Evolutionary conservation across 1,140 invertebrate genomes (phyloP).

Genomic region (Drosophila kepulauana): DNA sequence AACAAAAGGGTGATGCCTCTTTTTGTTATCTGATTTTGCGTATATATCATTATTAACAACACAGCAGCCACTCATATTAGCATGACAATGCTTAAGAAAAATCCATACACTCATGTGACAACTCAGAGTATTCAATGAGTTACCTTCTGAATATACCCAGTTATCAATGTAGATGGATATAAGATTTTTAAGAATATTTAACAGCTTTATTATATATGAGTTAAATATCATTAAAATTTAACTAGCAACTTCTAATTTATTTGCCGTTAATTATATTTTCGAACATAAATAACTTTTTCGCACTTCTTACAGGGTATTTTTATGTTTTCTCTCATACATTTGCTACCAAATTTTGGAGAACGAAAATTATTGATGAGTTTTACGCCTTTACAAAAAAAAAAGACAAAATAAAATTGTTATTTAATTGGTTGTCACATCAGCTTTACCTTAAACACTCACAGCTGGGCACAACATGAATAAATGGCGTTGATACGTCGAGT

Average conservation of each 20-base stretch:
- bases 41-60: constrained; percentile 66
- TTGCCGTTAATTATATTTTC: background rate
- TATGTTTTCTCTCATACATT: constrained; percentile 4
- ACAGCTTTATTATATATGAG: too few species aligned
- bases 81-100: constrained; percentile 66
- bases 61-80: constrained; percentile 61
- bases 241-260: too few species aligned
- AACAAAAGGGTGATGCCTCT: constrained; percentile 54
- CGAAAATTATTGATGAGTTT: constrained; percentile 66
- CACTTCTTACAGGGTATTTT: background rate
- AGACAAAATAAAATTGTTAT: constrained; percentile 59
- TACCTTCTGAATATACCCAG: constrained; percentile 5
- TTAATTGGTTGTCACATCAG: constrained; percentile 79
- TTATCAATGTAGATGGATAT: background rate
- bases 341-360: constrained; percentile 6
- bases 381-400: constrained; percentile 55
- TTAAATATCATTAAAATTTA: too few species aligned
- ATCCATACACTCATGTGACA: constrained; percentile 54
- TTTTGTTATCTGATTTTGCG: constrained; percentile 66
- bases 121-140: constrained; percentile 62
- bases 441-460: constrained; percentile 50
- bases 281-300: background rate
- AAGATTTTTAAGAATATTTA: too few species aligned
- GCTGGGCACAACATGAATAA: constrained; percentile 6
- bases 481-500: constrained; percentile 16